Base-by-base conservation (phyloP, 2,888 invertebrate genomes). In the Heliconius ethilla region DNA sequence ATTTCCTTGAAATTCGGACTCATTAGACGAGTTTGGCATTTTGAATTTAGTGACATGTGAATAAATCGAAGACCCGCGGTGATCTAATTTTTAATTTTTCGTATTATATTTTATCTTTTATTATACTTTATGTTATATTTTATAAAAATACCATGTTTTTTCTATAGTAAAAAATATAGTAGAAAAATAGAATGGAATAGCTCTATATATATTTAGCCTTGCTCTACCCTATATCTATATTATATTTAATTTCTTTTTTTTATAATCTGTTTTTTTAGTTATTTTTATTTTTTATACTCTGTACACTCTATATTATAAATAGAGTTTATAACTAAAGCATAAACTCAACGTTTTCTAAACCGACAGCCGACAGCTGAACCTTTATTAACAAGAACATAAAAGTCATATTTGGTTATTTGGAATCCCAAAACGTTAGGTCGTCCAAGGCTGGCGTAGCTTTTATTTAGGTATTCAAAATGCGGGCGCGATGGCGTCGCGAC, bases 11-110 rank as follows among this genome's bases (percentile, higher is more conserved):
- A 89, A 91, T 91, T 91, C 88, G 88, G 88, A 90, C 92, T 92
- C 92, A 92, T 92, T 93, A 92, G 87, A 85, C 87, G 88, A 89
- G 90, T 90, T 87, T 89, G 89, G 88, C 89, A 90, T 92, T 93
- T 92, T 87, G 90, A 87, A 89, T 90, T 92, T 91, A 87, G 89
- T 85, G 86, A 87, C 86, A 88, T 83, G 84, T 83, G 84, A 87
- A 87, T 86, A 87, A 87, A 86, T 82, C 83, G 83, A 85, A 86
- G 86, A 85, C 70, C 55, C 63, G 66, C 69, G 22, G 51, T 69
- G 51, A 59, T 67, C 59, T 78, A 67, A 73, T 59, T 67, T 59
- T 27, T 40, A 62, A 37, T 29, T 37, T 70, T 51, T 62, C 27
- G 33, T 59, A 72, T n/a, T 13, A 18, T 25, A n/a, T 40, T n/a